Conservation (phyloP, 2,113 vertebrate genomes). For the Lota lota region DNA sequence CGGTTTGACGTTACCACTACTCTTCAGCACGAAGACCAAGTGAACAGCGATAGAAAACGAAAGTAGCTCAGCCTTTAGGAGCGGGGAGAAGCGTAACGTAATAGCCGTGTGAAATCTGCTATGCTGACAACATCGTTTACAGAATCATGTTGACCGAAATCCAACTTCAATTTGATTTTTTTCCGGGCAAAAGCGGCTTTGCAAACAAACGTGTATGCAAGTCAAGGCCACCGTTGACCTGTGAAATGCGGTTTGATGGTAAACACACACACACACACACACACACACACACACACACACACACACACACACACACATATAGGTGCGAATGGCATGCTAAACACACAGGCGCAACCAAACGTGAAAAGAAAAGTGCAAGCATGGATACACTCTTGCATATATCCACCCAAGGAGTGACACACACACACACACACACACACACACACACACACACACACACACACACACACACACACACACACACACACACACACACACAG, state of each 20-base stretch:
- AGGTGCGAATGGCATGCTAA: constrained; percentile 27
- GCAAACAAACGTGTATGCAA: constrained; percentile 3
- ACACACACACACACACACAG: constrained; percentile 13
- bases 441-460: constrained; percentile 4
- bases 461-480: constrained; percentile 29
- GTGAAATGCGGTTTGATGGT: constrained; percentile 31
- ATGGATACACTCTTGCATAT: constrained; percentile 16
- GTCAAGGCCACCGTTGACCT: constrained; percentile 16
- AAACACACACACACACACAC: constrained; percentile 18
- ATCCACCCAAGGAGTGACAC: constrained; percentile 25
- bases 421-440: constrained; percentile 18
- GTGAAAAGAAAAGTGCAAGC: constrained; percentile 10
- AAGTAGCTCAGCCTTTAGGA: not conserved
- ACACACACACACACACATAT: not conserved
- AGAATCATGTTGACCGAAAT: not conserved
- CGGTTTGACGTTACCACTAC: no score
- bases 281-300: constrained; percentile 17
- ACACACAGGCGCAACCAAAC: constrained; percentile 34
- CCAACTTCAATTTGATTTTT: not conserved
- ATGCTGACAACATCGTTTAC: not conserved
- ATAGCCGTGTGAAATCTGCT: not conserved
- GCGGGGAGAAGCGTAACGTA: not conserved
- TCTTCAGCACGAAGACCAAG: no score
- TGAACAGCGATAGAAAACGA: no score
- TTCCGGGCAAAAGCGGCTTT: constrained; percentile 2